A percentile compares a stretch with the other conserved stretches of the same genome.
Evolutionary conservation across 1,140 invertebrate genomes (phyloP).

Genomic region (Megalonaias nervosa): DNA sequence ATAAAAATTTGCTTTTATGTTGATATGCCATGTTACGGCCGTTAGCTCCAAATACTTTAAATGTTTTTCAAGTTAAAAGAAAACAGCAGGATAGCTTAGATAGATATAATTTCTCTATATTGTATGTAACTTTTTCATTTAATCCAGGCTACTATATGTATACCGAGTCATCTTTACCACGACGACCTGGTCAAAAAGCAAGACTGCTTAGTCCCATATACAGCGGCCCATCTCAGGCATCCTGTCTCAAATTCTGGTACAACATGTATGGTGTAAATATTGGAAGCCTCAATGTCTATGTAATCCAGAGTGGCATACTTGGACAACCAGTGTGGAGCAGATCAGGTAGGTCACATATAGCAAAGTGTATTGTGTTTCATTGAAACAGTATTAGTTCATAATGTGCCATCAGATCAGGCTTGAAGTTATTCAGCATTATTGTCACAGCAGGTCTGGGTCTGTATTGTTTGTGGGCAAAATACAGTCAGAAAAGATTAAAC

Average conservation of each 20-base stretch:
- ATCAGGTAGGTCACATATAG: slow-evolving; percentile 32
- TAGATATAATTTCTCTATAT: not conserved
- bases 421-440: too few species aligned
- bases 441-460: too few species aligned
- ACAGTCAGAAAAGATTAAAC: too few species aligned
- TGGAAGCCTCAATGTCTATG: slow-evolving; percentile 58
- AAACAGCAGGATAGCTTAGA: not conserved
- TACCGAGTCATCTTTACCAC: slow-evolving; percentile 58
- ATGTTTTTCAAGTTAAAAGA: too few species aligned
- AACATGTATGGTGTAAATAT: slow-evolving; percentile 81
- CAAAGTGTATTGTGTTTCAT: not conserved
- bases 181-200: slow-evolving; percentile 54
- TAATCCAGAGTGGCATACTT: slow-evolving; percentile 19
- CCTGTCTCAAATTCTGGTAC: slow-evolving; percentile 77
- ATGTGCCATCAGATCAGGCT: too few species aligned
- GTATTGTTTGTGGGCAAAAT: too few species aligned
- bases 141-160: slow-evolving; percentile 66
- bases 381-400: not conserved
- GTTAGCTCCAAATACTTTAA: too few species aligned
- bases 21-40: too few species aligned
- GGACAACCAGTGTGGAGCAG: slow-evolving; percentile 31
- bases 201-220: slow-evolving; percentile 48
- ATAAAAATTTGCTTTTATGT: too few species aligned
- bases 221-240: slow-evolving; percentile 28
- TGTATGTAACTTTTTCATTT: not conserved